Evolutionary conservation across 2,113 vertebrate genomes (phyloP).

Genomic region (Sapayoa aenigma): DNA sequence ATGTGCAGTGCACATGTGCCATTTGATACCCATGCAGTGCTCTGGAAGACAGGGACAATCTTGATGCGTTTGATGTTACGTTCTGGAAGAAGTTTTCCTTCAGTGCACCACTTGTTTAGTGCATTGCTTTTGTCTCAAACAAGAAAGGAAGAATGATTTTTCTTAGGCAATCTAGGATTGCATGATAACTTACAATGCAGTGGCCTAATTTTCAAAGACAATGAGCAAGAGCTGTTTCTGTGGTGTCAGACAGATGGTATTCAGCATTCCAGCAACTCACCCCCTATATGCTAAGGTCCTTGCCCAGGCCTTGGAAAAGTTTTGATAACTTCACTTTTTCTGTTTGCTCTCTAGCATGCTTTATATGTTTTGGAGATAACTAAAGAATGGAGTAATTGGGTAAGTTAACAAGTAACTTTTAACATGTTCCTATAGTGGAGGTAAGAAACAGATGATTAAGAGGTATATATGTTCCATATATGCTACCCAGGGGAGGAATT

Average conservation of each 20-base stretch:
- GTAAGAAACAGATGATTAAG: background rate
- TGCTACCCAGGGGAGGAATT: background rate
- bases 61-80: background rate
- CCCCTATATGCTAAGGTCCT: background rate
- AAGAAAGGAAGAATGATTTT: background rate
- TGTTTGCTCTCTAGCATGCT: background rate
- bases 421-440: background rate
- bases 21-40: background rate
- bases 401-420: too few relatives aligned
- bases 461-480: background rate
- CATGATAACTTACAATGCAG: background rate
- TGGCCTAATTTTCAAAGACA: background rate
- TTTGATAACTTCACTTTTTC: background rate
- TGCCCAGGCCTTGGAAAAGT: background rate
- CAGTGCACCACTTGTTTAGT: background rate
- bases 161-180: background rate
- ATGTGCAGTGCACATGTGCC: accelerated
- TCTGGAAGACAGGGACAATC: background rate
- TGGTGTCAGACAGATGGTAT: background rate
- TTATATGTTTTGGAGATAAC: background rate
- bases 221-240: background rate
- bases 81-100: background rate
- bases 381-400: background rate
- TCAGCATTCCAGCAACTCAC: background rate
- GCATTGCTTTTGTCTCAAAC: background rate